Conservation (phyloP, 2,888 invertebrate genomes). For the Thymelicus sylvestris region DNA sequence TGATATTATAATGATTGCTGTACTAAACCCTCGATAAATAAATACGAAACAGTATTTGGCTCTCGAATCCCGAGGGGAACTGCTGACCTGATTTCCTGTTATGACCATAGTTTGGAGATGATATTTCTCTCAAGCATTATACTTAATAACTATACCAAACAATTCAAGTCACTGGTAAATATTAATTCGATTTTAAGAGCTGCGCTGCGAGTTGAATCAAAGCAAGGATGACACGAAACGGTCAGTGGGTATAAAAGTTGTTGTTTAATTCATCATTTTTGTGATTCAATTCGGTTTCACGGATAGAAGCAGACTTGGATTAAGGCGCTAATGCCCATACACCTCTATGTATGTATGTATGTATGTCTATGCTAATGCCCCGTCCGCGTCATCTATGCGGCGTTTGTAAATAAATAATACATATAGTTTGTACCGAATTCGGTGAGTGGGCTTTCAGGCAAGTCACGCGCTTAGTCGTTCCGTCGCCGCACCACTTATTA, state of each 20-base stretch:
- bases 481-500: constrained; percentile 70
- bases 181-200: too few species aligned
- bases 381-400: constrained; percentile 48
- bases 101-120: too few species aligned
- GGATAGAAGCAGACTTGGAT: constrained; percentile 34
- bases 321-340: constrained; percentile 26
- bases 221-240: neutral
- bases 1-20: too few species aligned
- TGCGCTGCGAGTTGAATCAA: neutral
- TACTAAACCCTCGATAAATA: too few species aligned
- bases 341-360: too few species aligned
- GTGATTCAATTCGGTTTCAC: neutral
- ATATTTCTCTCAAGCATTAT: too few species aligned
- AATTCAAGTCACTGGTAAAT: too few species aligned
- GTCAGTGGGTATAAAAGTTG: neutral
- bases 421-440: constrained; percentile 14
- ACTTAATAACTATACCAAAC: too few species aligned
- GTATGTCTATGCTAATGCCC: neutral
- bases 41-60: too few species aligned
- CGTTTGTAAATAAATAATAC: constrained; percentile 65
- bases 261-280: neutral
- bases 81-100: too few species aligned
- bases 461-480: constrained; percentile 60
- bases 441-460: constrained; percentile 56
- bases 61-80: too few species aligned